Base-by-base conservation (phyloP, 2,113 vertebrate species). In the Nymphicus hollandicus region DNA sequence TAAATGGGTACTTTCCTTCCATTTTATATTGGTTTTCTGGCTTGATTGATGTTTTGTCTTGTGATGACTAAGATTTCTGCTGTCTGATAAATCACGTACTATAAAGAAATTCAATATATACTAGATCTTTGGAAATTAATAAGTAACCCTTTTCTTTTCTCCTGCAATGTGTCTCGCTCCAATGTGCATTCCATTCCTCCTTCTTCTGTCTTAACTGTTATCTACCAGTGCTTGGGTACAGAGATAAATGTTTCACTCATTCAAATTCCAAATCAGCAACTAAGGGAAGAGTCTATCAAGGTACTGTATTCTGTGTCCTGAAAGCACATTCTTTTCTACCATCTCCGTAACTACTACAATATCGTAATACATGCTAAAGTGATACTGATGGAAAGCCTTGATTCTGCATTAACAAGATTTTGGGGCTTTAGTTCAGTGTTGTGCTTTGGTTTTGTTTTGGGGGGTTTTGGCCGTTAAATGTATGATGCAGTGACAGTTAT, bases 171-270 rank as follows among this genome's bases (percentile, higher is more conserved):
- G 95, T 97, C 95, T 97, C 60, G 92, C 97, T 97, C 95, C 97
- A 97, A 82, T 97, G 84, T 96, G 86, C 96, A 96, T 97, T 98
- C 97, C 97, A 97, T 98, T 98, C 96, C 96, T 98, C 95, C 98
- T 98, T 85, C 98, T 98, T 97, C 97, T 97, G 97, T 97, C 97
- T 97, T 97, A 97, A 98, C 97, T 98, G 97, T 98, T 97, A 97
- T 97, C 97, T 98, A 23, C 98, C 98, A 99, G 99, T 99, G 96
- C 98, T 99, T 98, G 99, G 98, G 97, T 98, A 99, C 99, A 99
- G 98, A 98, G 98, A 99, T 99, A 99, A 99, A 97, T 98, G 99
- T 97, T 99, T 99, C 98, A 99, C 98, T 98, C 99, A 99, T 97
- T 98, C 99, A 97, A 97, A 99, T 98, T 98, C 97, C 98, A 99